Evolutionary conservation across 2,113 vertebrate species (phyloP).

Genomic region (Psophia crepitans): DNA sequence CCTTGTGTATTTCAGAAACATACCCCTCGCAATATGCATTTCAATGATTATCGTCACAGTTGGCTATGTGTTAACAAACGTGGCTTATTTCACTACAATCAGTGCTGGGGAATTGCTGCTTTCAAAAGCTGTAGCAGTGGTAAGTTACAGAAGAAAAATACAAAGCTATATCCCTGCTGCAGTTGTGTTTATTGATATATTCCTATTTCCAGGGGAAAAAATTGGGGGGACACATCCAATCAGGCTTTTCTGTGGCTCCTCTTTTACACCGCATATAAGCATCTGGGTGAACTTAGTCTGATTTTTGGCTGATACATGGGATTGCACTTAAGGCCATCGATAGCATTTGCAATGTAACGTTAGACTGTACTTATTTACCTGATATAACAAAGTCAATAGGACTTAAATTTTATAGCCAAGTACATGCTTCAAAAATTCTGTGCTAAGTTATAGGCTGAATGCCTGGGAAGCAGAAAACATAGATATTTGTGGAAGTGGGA

Average conservation of each 20-base stretch:
- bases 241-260: background rate
- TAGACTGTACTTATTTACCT: background rate
- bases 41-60: constrained; percentile 92
- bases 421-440: background rate
- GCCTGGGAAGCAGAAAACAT: background rate
- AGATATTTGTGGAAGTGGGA: background rate
- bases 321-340: background rate
- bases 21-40: constrained; percentile 93
- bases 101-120: constrained; percentile 86
- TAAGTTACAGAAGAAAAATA: constrained; percentile 70
- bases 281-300: background rate
- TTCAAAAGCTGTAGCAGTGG: constrained; percentile 92
- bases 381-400: background rate
- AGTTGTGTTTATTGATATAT: background rate
- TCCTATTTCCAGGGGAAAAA: background rate
- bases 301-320: background rate
- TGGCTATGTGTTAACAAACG: constrained; percentile 91
- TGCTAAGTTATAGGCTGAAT: background rate
- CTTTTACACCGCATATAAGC: background rate
- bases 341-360: background rate
- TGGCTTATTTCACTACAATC: constrained; percentile 94
- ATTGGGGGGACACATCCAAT: background rate
- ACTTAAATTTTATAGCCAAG: background rate
- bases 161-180: constrained; percentile 2
- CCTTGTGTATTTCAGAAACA: constrained; percentile 82